Evolutionary conservation across 2,797 vertebrate genomes (phyloP).

Genomic region (Chromis chromis): DNA sequence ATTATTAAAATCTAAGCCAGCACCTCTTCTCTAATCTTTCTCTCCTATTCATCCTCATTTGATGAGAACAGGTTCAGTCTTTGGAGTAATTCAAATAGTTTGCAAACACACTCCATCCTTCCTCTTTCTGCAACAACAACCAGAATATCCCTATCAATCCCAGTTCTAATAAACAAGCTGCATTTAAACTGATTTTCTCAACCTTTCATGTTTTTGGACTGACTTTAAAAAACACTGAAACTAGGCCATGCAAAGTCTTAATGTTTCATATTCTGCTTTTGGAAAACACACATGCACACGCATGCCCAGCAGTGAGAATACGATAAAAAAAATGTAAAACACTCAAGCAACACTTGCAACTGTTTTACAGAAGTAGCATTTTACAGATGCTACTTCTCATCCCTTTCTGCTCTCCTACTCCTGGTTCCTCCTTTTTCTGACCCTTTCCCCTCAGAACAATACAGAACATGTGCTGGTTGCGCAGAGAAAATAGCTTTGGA

Average conservation of each 20-base stretch:
- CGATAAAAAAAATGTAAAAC: slow-evolving; percentile 58
- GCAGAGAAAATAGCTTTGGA: slow-evolving; percentile 70
- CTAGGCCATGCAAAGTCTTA: slow-evolving; percentile 67
- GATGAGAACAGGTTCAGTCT: slow-evolving; percentile 50
- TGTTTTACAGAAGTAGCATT: too few species aligned
- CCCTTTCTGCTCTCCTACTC: slow-evolving; percentile 16
- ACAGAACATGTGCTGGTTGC: slow-evolving; percentile 39
- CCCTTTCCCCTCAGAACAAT: slow-evolving; percentile 43
- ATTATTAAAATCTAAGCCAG: slow-evolving; percentile 68
- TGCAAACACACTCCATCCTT: slow-evolving; percentile 35
- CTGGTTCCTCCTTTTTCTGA: not conserved
- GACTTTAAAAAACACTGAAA: slow-evolving; percentile 47
- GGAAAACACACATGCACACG: slow-evolving; percentile 53
- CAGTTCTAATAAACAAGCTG: slow-evolving; percentile 48
- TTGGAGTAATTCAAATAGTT: slow-evolving; percentile 48
- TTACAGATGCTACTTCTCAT: slow-evolving; percentile 41
- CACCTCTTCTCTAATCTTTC: slow-evolving; percentile 61
- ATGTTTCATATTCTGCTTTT: slow-evolving; percentile 68
- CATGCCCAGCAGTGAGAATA: slow-evolving; percentile 38
- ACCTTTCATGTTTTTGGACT: slow-evolving; percentile 58
- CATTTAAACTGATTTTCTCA: slow-evolving; percentile 48
- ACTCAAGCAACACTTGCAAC: slow-evolving; percentile 57
- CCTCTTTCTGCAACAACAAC: slow-evolving; percentile 31
- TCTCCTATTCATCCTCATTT: slow-evolving; percentile 48
- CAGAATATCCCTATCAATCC: slow-evolving; percentile 43